A percentile compares a stretch with the other conserved stretches of the same genome.
Evolutionary conservation across 2,888 invertebrate species (phyloP).

Genomic region (Prenolepis imparis): DNA sequence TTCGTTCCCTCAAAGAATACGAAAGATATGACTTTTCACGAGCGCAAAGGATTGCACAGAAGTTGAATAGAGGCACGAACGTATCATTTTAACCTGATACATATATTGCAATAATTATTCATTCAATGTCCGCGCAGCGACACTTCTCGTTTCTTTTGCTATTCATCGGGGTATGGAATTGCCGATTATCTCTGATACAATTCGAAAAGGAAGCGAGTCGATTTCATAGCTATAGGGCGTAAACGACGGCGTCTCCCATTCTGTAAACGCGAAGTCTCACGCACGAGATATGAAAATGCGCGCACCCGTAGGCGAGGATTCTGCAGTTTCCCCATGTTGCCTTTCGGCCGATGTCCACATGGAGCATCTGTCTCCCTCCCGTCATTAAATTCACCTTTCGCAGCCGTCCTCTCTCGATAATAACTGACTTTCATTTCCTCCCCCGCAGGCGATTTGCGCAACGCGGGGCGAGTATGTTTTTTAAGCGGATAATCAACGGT

Average conservation of each 20-base stretch:
- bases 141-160: conserved; percentile 25
- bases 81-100: neutral
- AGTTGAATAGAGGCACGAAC: neutral
- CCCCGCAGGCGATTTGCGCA: conserved; percentile 60
- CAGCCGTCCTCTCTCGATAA: conserved; percentile 68
- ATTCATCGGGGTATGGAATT: conserved; percentile 22
- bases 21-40: neutral
- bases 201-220: conserved; percentile 20
- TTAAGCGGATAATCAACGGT: conserved; percentile 6
- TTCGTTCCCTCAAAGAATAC: neutral
- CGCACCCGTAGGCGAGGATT: conserved; percentile 42
- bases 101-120: conserved; percentile 36
- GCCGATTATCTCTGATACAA: conserved; percentile 30
- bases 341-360: conserved; percentile 61
- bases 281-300: conserved; percentile 54
- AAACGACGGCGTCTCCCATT: conserved; percentile 25
- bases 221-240: conserved; percentile 35
- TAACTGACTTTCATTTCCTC: conserved; percentile 76
- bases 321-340: conserved; percentile 60
- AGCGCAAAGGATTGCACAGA: conserved; percentile 1
- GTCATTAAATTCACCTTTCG: conserved; percentile 70
- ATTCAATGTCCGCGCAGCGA: conserved; percentile 4
- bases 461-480: neutral
- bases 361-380: conserved; percentile 39
- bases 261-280: conserved; percentile 32